Percentiles rank a stretch among this genome's conserved stretches.
Evolutionary conservation across 1,140 invertebrate species (phyloP).

Genomic region (Drosophila nigrodunni): DNA sequence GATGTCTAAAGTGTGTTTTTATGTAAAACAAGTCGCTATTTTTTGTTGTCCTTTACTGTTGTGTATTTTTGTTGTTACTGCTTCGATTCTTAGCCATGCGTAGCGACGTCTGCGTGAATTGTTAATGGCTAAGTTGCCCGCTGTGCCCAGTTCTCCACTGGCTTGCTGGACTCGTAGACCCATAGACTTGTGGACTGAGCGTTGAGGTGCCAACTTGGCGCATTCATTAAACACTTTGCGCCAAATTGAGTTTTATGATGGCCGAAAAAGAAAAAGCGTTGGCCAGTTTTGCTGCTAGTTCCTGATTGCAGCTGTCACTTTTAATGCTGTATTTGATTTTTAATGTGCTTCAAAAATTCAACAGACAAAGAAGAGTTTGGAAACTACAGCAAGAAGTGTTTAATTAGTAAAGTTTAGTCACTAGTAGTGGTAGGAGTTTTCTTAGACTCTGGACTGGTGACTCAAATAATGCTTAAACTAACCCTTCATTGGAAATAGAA

Average conservation of each 20-base stretch:
- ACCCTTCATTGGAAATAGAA: background rate
- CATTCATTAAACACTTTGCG: slow-evolving; percentile 84
- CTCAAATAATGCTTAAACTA: too few species aligned
- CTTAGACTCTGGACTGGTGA: too few species aligned
- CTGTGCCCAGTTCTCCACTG: slow-evolving; percentile 30
- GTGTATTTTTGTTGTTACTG: slow-evolving; percentile 43
- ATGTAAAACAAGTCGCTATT: slow-evolving; percentile 74
- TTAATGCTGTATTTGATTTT: slow-evolving; percentile 78
- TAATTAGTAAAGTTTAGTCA: slow-evolving; percentile 15
- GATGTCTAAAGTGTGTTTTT: slow-evolving; percentile 75
- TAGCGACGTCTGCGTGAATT: slow-evolving; percentile 59
- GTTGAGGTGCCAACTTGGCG: slow-evolving; percentile 44
- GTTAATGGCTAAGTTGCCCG: slow-evolving; percentile 65
- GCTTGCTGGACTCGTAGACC: background rate
- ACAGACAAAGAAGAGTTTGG: slow-evolving; percentile 31
- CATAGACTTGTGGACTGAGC: background rate
- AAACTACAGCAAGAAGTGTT: slow-evolving; percentile 3
- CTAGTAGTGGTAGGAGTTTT: too few species aligned
- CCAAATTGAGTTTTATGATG: slow-evolving; percentile 84
- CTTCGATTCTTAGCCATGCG: slow-evolving; percentile 45
- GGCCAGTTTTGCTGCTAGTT: slow-evolving; percentile 1
- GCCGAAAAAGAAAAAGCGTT: slow-evolving; percentile 40
- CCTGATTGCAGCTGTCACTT: slow-evolving; percentile 78
- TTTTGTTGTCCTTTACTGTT: slow-evolving; percentile 31
- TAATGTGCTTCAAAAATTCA: slow-evolving; percentile 79